Conservation (phyloP, 2,113 vertebrate species). For the Alosa alosa region DNA sequence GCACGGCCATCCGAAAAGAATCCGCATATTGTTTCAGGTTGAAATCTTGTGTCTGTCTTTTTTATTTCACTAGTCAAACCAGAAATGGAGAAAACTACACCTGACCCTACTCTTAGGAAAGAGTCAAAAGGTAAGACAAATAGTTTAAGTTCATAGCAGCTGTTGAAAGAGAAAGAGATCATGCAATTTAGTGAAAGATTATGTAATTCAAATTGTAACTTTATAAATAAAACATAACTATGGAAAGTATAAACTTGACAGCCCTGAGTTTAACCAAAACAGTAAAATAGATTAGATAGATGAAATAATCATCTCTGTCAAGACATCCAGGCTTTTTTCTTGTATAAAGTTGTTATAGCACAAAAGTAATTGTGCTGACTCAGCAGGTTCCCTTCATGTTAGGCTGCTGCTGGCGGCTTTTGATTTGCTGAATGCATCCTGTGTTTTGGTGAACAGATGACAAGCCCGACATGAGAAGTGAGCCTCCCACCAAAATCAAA, state of each 20-base stretch:
- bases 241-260: not conserved
- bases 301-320: not conserved
- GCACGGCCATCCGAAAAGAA: not conserved
- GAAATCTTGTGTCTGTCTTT: not conserved
- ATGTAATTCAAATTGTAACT: too few species aligned
- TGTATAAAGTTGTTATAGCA: too few species aligned
- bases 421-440: not conserved
- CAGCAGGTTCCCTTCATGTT: not conserved
- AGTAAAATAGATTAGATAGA: not conserved
- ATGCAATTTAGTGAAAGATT: not conserved
- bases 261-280: not conserved
- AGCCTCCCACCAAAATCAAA: conserved; percentile 70
- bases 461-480: conserved; percentile 66
- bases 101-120: conserved; percentile 29
- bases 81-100: conserved; percentile 64
- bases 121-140: conserved; percentile 64
- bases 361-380: not conserved
- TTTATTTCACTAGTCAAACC: conserved; percentile 52
- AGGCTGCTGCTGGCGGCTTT: not conserved
- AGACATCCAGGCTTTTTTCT: not conserved
- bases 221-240: not conserved
- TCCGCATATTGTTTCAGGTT: conserved; percentile 5
- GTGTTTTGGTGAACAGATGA: conserved; percentile 58
- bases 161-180: not conserved
- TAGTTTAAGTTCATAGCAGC: not conserved